Conservation (phyloP, 2,113 vertebrate genomes). For the Pogona vitticeps region DNA sequence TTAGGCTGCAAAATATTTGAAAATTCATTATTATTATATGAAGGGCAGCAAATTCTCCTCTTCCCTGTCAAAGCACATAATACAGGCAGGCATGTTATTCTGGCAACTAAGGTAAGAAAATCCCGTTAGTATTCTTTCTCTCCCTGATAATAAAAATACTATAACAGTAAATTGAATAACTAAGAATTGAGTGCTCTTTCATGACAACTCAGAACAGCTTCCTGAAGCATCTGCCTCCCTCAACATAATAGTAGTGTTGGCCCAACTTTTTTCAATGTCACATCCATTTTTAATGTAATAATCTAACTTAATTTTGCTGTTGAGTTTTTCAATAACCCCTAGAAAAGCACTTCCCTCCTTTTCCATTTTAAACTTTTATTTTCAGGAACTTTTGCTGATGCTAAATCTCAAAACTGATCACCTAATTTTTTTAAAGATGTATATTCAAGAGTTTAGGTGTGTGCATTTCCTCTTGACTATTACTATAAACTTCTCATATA, state of each 20-base stretch:
- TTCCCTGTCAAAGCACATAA: not conserved
- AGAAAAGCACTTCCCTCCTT: not conserved
- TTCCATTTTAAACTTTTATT: not conserved
- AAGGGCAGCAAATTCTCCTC: not conserved
- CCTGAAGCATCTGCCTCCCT: not conserved
- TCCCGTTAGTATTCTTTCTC: not conserved
- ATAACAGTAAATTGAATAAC: not conserved
- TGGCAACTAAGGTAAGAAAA: not conserved
- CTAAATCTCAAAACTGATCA: not conserved
- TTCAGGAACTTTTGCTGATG: not conserved
- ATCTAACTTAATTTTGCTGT: not conserved
- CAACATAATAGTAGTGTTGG: not conserved
- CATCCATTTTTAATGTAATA: not conserved
- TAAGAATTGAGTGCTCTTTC: not conserved
- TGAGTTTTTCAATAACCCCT: not conserved
- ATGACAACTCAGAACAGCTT: not conserved
- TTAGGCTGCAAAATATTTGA: too few species aligned
- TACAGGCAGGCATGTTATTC: not conserved
- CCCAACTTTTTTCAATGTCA: not conserved
- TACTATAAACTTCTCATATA: not conserved
- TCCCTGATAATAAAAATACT: not conserved
- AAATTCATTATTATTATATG: too few species aligned
- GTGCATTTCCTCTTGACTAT: not conserved
- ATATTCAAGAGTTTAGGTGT: too few species aligned
- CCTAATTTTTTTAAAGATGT: not conserved